Evolutionary conservation across 2,888 invertebrate genomes (phyloP).

Genomic region (Acrobasis suavella): DNA sequence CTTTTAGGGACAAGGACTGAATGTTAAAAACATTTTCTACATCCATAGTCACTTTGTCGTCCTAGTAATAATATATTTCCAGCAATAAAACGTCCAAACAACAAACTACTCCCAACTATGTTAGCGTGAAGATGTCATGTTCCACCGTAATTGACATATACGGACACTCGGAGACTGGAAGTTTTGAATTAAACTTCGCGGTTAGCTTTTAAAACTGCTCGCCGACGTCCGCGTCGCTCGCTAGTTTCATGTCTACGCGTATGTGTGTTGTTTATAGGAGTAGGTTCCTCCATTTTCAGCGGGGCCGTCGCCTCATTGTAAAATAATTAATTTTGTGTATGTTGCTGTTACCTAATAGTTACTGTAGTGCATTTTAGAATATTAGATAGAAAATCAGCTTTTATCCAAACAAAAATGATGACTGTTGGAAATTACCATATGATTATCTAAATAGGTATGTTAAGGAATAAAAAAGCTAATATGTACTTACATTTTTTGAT

Average conservation of each 20-base stretch:
- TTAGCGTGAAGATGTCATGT: slow-evolving; percentile 20
- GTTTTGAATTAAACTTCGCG: slow-evolving; percentile 24
- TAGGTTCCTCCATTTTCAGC: background rate
- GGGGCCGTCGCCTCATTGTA: slow-evolving; percentile 10
- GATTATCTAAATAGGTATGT: no score
- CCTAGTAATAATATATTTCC: slow-evolving; percentile 5
- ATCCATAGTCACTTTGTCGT: background rate
- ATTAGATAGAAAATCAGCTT: no score
- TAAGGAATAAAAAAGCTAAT: no score
- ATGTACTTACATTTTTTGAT: no score
- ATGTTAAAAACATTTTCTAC: background rate
- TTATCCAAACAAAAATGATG: no score
- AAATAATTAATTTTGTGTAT: slow-evolving; percentile 35
- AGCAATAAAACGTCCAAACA: slow-evolving; percentile 3
- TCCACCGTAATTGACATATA: slow-evolving; percentile 25
- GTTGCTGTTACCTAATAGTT: background rate
- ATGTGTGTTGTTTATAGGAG: background rate
- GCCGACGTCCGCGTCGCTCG: background rate
- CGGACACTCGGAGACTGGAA: slow-evolving; percentile 19
- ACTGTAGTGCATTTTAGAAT: no score
- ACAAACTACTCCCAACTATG: slow-evolving; percentile 10
- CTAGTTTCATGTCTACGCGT: slow-evolving; percentile 29
- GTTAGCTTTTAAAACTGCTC: slow-evolving; percentile 20
- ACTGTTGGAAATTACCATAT: no score
- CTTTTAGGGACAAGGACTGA: no score